Evolutionary conservation across 2,113 vertebrate species (phyloP).

Genomic region (Apteryx mantelli): DNA sequence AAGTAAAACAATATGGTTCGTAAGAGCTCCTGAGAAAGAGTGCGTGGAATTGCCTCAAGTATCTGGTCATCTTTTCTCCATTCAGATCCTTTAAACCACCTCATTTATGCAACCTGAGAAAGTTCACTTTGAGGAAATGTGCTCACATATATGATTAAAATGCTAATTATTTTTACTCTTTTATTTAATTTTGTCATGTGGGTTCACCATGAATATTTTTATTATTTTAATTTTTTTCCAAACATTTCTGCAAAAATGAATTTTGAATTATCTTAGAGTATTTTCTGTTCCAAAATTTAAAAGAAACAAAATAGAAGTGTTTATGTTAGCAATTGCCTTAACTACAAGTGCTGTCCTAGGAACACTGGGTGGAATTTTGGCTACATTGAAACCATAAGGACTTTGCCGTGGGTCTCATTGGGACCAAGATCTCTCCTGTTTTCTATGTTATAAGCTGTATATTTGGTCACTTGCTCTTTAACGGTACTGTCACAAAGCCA

Average conservation of each 20-base stretch:
- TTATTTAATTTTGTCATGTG: neutral
- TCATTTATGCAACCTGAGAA: neutral
- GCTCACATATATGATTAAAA: neutral
- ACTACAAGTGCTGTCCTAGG: neutral
- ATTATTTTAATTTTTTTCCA: neutral
- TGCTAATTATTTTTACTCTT: neutral
- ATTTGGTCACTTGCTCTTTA: neutral
- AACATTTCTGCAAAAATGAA: neutral
- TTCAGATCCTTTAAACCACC: neutral
- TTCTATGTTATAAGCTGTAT: neutral
- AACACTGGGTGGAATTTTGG: neutral
- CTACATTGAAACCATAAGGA: neutral
- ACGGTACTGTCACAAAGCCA: neutral
- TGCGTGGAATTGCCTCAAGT: neutral
- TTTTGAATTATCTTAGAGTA: neutral
- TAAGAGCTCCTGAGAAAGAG: neutral
- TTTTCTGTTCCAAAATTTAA: neutral
- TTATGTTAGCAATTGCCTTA: neutral
- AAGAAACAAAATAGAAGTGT: neutral
- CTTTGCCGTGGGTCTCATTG: neutral
- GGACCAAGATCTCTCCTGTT: neutral
- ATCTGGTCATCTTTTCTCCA: neutral
- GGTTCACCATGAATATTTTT: neutral
- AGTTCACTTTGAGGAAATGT: neutral
- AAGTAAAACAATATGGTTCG: neutral